Evolutionary conservation across 2,888 invertebrate genomes (phyloP).

Genomic region (Acronicta psi): DNA sequence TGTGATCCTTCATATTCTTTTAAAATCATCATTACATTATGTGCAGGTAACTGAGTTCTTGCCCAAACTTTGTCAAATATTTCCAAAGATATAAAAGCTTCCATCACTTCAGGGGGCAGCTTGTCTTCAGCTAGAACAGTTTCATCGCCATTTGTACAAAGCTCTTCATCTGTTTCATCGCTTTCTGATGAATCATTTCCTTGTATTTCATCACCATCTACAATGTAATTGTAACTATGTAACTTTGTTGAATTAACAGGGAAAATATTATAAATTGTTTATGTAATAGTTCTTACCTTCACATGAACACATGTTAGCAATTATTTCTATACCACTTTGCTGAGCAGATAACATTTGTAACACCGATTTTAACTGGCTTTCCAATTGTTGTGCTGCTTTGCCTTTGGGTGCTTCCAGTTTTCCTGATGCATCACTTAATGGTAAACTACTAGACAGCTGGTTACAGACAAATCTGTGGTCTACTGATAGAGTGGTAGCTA

Average conservation of each 20-base stretch:
- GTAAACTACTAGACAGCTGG: conserved; percentile 84
- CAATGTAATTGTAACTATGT: conserved; percentile 25
- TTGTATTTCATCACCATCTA: conserved; percentile 72
- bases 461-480: conserved; percentile 87
- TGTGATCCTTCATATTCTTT: conserved; percentile 85
- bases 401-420: conserved; percentile 73
- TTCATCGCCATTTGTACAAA: conserved; percentile 80
- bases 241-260: not conserved
- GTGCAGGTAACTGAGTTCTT: conserved; percentile 86
- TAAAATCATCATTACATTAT: conserved; percentile 87
- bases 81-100: conserved; percentile 89
- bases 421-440: conserved; percentile 72
- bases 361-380: conserved; percentile 84
- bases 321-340: conserved; percentile 91
- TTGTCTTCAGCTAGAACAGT: conserved; percentile 81
- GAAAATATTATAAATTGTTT: not conserved
- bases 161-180: conserved; percentile 80
- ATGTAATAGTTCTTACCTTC: conserved; percentile 83
- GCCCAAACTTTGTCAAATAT: conserved; percentile 90
- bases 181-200: conserved; percentile 76
- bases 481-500: conserved; percentile 86
- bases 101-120: conserved; percentile 88
- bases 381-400: conserved; percentile 78
- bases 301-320: conserved; percentile 92
- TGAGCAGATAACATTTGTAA: conserved; percentile 91